A percentile compares a stretch with the other conserved stretches of the same genome.
Evolutionary conservation across 2,113 vertebrate species (phyloP).

Genomic region (Clupea harengus): DNA sequence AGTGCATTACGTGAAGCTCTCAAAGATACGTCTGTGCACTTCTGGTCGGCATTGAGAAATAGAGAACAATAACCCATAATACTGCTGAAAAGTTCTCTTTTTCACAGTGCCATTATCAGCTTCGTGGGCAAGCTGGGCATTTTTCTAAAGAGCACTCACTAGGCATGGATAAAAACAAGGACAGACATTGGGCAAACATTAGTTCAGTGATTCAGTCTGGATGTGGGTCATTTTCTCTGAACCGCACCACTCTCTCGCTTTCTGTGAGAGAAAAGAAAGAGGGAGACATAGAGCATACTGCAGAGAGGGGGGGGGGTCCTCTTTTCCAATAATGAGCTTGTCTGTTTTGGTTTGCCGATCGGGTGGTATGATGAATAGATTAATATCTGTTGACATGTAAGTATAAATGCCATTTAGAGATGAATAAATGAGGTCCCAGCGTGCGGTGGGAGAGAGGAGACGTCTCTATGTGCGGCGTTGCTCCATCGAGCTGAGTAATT

Average conservation of each 20-base stretch:
- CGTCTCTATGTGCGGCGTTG: slow-evolving; percentile 32
- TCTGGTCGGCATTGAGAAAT: neutral
- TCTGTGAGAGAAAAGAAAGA: neutral
- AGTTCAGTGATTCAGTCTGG: neutral
- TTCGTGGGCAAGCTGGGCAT: neutral
- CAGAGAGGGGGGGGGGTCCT: neutral
- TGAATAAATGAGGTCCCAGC: slow-evolving; percentile 50
- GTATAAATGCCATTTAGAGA: slow-evolving; percentile 51
- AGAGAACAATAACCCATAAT: neutral
- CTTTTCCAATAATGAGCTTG: slow-evolving; percentile 34
- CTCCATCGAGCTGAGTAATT: slow-evolving; percentile 47
- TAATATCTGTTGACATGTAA: slow-evolving; percentile 53
- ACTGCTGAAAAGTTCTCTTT: neutral
- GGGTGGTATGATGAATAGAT: slow-evolving; percentile 41
- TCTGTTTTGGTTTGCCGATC: slow-evolving; percentile 26
- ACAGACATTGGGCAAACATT: neutral
- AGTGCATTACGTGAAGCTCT: neutral
- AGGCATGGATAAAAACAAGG: neutral
- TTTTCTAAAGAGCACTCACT: neutral
- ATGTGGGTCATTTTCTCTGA: neutral
- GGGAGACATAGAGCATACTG: too few relatives aligned
- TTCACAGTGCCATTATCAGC: neutral
- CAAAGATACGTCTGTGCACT: neutral
- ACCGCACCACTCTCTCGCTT: neutral
- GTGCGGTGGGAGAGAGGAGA: slow-evolving; percentile 25